Conservation (phyloP, 2,113 vertebrate genomes). For the Pterocles orientalis region DNA sequence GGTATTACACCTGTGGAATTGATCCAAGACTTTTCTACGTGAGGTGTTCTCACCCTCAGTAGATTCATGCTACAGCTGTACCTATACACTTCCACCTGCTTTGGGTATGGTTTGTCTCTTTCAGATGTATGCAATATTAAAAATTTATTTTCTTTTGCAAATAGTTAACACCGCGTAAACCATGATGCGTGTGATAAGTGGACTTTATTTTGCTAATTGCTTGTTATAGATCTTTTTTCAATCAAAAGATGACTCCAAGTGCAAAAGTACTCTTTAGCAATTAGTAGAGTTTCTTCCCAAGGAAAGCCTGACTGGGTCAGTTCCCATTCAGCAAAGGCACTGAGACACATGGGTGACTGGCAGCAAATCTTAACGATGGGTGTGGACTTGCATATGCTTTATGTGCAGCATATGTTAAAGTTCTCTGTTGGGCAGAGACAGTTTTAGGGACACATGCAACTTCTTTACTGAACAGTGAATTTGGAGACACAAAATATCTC, state of each 20-base stretch:
- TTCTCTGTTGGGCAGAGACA: background rate
- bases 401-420: background rate
- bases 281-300: background rate
- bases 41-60: background rate
- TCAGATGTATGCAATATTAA: background rate
- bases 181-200: background rate
- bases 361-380: background rate
- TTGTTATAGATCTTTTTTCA: background rate
- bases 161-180: background rate
- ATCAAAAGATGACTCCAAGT: background rate
- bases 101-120: background rate
- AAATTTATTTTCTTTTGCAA: background rate
- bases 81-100: background rate
- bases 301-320: background rate
- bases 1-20: background rate
- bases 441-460: background rate
- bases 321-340: background rate
- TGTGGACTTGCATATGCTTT: background rate
- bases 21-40: background rate
- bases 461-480: background rate
- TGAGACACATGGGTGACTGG: fast-evolving
- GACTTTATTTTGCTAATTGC: background rate
- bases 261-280: background rate
- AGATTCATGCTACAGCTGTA: background rate
- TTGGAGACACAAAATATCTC: background rate